Evolutionary conservation across 2,888 invertebrate species (phyloP).

Genomic region (Hirudinaria manillensis): DNA sequence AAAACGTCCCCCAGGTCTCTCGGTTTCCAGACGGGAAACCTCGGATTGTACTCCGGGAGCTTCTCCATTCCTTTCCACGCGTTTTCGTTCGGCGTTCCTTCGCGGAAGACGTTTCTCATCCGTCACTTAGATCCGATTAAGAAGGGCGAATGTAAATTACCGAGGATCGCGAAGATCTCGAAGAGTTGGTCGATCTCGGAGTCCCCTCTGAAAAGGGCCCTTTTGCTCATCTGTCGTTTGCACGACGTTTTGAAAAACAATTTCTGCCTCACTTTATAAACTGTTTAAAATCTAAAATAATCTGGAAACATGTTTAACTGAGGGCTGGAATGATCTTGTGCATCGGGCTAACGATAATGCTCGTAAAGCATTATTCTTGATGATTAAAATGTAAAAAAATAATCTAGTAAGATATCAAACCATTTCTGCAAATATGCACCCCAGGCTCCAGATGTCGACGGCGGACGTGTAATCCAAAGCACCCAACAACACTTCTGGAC

Average conservation of each 20-base stretch:
- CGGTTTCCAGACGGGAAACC: neutral
- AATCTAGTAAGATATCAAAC: neutral
- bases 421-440: constrained; percentile 3
- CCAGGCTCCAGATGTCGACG: constrained; percentile 1
- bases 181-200: constrained; percentile 10
- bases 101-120: too few species aligned
- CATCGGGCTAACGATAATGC: too few species aligned
- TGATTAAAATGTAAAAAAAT: too few species aligned
- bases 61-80: neutral
- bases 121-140: too few species aligned
- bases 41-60: neutral
- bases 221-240: neutral
- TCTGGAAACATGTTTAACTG: too few species aligned
- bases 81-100: neutral
- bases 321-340: too few species aligned
- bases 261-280: too few species aligned
- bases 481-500: neutral
- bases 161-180: neutral
- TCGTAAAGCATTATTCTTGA: too few species aligned
- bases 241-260: too few species aligned
- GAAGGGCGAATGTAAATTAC: neutral
- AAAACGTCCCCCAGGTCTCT: neutral
- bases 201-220: neutral
- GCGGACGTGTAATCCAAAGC: neutral
- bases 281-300: too few species aligned